These are phyloP conservation scores for Molossus molossus DNA, from an alignment of 2,797 vertebrate species.

Conservation along the genomic window DNA sequence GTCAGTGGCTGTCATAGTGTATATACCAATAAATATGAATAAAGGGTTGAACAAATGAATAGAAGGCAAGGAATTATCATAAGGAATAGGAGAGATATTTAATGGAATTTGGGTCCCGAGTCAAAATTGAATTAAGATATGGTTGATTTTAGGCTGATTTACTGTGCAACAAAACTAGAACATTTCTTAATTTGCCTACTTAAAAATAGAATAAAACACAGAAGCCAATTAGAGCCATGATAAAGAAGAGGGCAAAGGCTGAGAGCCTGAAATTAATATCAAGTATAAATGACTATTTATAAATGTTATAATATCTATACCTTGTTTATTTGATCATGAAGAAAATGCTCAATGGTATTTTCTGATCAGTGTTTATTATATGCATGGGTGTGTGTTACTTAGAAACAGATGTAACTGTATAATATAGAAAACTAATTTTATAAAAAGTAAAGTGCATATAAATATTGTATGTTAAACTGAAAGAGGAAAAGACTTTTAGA, in stretches of 20 bases:
- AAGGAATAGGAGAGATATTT: not conserved
- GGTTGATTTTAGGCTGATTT: not conserved
- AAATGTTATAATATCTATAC: not conserved
- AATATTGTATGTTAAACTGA: not conserved
- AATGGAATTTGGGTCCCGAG: not conserved
- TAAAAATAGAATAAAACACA: not conserved
- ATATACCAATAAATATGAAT: not conserved
- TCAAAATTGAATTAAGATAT: not conserved
- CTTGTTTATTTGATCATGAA: not conserved
- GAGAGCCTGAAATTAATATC: not conserved
- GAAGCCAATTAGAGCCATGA: not conserved
- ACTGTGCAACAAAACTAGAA: not conserved
- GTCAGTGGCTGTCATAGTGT: not conserved
- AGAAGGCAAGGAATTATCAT: not conserved
- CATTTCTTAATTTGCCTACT: not conserved
- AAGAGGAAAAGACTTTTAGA: not conserved
- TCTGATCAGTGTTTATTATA: not conserved
- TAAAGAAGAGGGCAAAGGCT: not conserved
- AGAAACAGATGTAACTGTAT: not conserved
- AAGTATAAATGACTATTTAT: not conserved
- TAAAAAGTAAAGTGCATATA: conserved; percentile 6
- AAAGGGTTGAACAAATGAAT: not conserved
- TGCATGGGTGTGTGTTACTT: not conserved
- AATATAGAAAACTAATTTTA: not conserved
- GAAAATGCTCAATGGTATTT: not conserved